These are phyloP conservation scores for Exocentrus adspersus DNA, from an alignment of 2,888 invertebrate species.

Conservation along the genomic window DNA sequence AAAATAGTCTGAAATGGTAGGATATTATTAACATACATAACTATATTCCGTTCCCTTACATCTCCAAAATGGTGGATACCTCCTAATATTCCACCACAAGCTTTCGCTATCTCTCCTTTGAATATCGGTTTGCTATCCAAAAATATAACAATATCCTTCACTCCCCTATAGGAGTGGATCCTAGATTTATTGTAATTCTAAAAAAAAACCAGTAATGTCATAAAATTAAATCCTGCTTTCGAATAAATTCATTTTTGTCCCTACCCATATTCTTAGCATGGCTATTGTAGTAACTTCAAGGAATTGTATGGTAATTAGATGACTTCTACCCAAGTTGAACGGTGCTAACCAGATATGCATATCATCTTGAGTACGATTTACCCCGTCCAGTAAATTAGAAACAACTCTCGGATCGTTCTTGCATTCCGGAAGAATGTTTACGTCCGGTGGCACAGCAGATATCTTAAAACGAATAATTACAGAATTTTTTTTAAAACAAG, in stretches of 20 bases:
- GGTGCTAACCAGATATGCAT: conserved; percentile 81
- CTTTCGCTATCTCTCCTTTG: conserved; percentile 82
- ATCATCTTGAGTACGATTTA: conserved; percentile 80
- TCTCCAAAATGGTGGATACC: conserved; percentile 77
- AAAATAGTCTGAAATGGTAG: conserved; percentile 77
- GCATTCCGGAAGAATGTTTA: conserved; percentile 75
- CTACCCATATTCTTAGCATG: conserved; percentile 60
- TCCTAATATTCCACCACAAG: conserved; percentile 79
- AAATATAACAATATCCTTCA: conserved; percentile 74
- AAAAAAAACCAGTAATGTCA: conserved; percentile 41
- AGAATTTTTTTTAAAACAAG: neutral
- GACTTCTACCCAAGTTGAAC: conserved; percentile 69
- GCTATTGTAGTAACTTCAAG: conserved; percentile 57
- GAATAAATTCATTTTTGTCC: neutral
- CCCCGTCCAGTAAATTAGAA: conserved; percentile 75
- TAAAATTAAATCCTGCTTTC: neutral
- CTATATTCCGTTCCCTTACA: conserved; percentile 63
- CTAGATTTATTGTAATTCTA: conserved; percentile 91
- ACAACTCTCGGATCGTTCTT: conserved; percentile 71
- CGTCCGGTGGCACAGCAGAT: conserved; percentile 67
- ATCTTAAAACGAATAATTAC: conserved; percentile 66
- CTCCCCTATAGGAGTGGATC: conserved; percentile 84
- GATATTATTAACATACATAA: neutral
- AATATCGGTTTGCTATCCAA: conserved; percentile 78
- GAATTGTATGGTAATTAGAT: conserved; percentile 71